Conservation (phyloP, 2,797 vertebrate species). For the Yasuhikotakia modesta region DNA sequence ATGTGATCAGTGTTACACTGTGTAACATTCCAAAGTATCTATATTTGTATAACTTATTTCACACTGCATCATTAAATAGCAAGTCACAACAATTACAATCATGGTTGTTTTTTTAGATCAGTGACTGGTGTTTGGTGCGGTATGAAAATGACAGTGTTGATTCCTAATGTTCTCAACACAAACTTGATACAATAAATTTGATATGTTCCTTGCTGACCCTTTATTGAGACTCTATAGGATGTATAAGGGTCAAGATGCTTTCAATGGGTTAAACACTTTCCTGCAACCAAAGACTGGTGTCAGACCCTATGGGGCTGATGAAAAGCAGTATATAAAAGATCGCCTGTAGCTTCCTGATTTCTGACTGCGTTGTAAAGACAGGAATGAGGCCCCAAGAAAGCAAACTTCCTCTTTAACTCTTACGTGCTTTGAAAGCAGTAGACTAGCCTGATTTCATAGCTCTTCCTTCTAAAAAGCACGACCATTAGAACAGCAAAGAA, state of each 20-base stretch:
- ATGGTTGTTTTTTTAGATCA: background rate
- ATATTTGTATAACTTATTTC: background rate
- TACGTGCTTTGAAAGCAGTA: conserved; percentile 8
- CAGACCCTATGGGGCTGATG: background rate
- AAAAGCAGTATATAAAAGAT: conserved; percentile 26
- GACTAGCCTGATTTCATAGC: background rate
- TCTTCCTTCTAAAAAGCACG: background rate
- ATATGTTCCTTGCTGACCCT: background rate
- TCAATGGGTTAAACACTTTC: conserved; percentile 2
- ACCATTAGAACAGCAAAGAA: background rate
- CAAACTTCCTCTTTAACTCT: conserved; percentile 36
- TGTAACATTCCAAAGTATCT: background rate
- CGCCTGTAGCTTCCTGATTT: conserved; percentile 43
- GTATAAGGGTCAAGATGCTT: background rate
- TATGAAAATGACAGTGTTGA: background rate
- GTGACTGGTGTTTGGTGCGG: background rate
- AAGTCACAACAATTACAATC: background rate
- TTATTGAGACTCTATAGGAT: background rate
- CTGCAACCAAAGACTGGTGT: background rate
- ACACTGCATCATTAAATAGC: background rate
- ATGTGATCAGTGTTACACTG: background rate
- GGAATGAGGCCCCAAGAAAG: conserved; percentile 10
- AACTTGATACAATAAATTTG: background rate
- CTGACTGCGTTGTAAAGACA: conserved; percentile 41
- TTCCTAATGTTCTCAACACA: background rate